These are phyloP conservation scores for Maniola hyperantus DNA, from an alignment of 2,888 invertebrate species.

Conservation along the genomic window DNA sequence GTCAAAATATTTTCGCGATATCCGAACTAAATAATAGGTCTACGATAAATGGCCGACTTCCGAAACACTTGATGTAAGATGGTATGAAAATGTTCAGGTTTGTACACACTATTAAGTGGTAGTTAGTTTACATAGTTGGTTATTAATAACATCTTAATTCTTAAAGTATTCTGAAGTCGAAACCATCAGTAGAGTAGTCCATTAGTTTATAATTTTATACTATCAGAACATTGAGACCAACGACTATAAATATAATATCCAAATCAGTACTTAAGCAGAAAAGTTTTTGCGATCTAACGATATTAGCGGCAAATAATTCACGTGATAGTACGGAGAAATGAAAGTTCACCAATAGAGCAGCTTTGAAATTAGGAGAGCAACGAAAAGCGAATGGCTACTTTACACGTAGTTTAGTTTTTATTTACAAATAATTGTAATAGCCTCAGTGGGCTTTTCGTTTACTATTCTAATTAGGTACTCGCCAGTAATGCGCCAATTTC, in stretches of 20 bases:
- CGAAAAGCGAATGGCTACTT: slow-evolving; percentile 67
- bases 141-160: slow-evolving; percentile 3
- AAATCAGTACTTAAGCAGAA: slow-evolving; percentile 32
- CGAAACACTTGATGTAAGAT: slow-evolving; percentile 30
- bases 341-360: slow-evolving; percentile 48
- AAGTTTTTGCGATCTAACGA: slow-evolving; percentile 27
- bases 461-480: slow-evolving; percentile 82
- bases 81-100: background rate
- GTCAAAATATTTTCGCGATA: slow-evolving; percentile 79
- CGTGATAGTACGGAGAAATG: slow-evolving; percentile 39
- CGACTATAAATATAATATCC: slow-evolving; percentile 28
- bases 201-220: slow-evolving; percentile 19
- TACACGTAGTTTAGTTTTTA: slow-evolving; percentile 61
- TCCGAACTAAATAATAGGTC: slow-evolving; percentile 40
- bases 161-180: slow-evolving; percentile 31
- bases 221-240: slow-evolving; percentile 35
- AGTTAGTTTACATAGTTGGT: slow-evolving; percentile 19
- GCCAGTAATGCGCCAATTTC: slow-evolving; percentile 83
- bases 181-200: slow-evolving; percentile 16
- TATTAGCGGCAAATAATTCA: slow-evolving; percentile 26
- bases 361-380: slow-evolving; percentile 67
- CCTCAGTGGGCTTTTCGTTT: slow-evolving; percentile 75
- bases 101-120: slow-evolving; percentile 8
- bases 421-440: slow-evolving; percentile 74
- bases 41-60: slow-evolving; percentile 45